These are phyloP conservation scores for Drosophila ochracea DNA, from an alignment of 2,888 invertebrate genomes.

Conservation along the genomic window DNA sequence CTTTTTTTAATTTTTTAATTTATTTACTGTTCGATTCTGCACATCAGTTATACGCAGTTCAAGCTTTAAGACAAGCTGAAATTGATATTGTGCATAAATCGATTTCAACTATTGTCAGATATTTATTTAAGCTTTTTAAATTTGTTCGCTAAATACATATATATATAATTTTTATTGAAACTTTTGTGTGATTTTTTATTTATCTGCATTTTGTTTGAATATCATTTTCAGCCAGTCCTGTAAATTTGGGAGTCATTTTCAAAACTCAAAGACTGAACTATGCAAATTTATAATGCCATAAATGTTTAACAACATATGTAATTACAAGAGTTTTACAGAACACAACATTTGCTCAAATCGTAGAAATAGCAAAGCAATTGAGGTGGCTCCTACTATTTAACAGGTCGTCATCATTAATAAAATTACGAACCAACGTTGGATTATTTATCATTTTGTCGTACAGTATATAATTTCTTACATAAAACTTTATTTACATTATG, in stretches of 20 bases:
- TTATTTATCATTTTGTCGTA: background rate
- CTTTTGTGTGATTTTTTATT: constrained; percentile 22
- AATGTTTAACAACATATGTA: constrained; percentile 36
- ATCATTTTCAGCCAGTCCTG: constrained; percentile 12
- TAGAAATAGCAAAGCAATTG: constrained; percentile 58
- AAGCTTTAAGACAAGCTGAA: constrained; percentile 66
- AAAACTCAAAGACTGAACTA: constrained; percentile 63
- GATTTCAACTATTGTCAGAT: constrained; percentile 34
- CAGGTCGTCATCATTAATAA: background rate
- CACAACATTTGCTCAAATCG: constrained; percentile 59
- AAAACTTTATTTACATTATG: background rate
- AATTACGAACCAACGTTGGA: background rate
- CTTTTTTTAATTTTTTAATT: constrained; percentile 32
- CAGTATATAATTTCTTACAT: background rate
- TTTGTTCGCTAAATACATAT: constrained; percentile 51
- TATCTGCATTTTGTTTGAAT: constrained; percentile 7
- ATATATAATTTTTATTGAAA: constrained; percentile 44
- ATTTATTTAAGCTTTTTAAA: constrained; percentile 51
- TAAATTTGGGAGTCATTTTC: constrained; percentile 25
- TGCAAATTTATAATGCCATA: constrained; percentile 47
- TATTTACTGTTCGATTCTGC: constrained; percentile 23
- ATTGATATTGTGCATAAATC: constrained; percentile 29
- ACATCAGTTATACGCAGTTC: constrained; percentile 55
- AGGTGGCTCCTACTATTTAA: constrained; percentile 18
- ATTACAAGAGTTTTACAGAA: constrained; percentile 39